Percentiles rank a stretch among this genome's conserved stretches.
Conservation (phyloP, 2,888 invertebrate genomes). For the Choreutis nemorana region DNA sequence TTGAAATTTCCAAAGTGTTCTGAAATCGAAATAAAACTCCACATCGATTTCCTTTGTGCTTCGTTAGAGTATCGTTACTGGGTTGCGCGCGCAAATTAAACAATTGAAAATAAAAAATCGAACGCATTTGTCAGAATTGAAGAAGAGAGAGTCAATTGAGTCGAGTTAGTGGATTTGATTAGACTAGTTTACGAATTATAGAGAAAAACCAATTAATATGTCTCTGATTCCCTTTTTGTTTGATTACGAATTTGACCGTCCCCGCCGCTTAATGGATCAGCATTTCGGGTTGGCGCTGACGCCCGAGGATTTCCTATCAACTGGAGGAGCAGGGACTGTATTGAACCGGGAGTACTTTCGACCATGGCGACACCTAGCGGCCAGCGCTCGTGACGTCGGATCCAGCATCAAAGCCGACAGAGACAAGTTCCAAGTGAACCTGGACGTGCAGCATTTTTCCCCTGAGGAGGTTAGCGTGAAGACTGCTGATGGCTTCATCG, state of each 20-base stretch:
- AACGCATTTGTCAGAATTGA: too few species aligned
- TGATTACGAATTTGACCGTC: slow-evolving; percentile 40
- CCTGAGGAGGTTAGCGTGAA: slow-evolving; percentile 81
- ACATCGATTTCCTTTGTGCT: too few species aligned
- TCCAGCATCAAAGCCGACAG: slow-evolving; percentile 60
- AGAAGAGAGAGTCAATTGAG: too few species aligned
- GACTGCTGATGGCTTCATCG: slow-evolving; percentile 72
- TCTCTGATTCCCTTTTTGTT: slow-evolving; percentile 55
- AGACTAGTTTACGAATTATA: too few species aligned
- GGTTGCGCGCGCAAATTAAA: slow-evolving; percentile 17
- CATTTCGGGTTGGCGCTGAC: slow-evolving; percentile 60
- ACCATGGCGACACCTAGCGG: slow-evolving; percentile 50
- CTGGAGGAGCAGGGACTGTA: slow-evolving; percentile 23
- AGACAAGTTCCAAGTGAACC: slow-evolving; percentile 62
- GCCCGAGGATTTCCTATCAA: slow-evolving; percentile 48
- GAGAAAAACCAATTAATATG: too few species aligned
- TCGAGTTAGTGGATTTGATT: too few species aligned
- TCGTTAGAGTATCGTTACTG: too few species aligned
- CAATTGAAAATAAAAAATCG: slow-evolving; percentile 25
- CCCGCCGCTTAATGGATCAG: slow-evolving; percentile 57
- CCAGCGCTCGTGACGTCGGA: slow-evolving; percentile 55
- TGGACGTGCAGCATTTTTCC: slow-evolving; percentile 80
- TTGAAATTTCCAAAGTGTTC: too few species aligned
- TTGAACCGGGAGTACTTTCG: slow-evolving; percentile 40
- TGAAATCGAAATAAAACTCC: too few species aligned